These are phyloP conservation scores for Zingel zingel DNA, from an alignment of 2,113 vertebrate species.

Conservation along the genomic window DNA sequence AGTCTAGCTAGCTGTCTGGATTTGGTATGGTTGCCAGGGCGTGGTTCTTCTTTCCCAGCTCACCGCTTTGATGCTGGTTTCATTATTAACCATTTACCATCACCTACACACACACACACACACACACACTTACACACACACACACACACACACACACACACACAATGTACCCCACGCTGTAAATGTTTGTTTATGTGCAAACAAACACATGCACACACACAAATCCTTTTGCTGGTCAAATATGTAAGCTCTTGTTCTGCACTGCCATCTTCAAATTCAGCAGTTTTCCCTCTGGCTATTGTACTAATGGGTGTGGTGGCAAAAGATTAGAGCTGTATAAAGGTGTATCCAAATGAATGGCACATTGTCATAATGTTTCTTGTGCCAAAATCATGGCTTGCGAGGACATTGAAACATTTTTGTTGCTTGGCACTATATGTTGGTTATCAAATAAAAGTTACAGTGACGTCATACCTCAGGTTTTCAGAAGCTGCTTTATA, in stretches of 20 bases:
- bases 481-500: neutral
- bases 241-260: neutral
- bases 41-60: constrained; percentile 27
- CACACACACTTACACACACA: neutral
- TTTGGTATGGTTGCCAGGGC: constrained; percentile 22
- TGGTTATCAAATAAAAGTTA: no score
- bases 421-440: no score
- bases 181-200: neutral
- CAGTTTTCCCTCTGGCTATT: constrained; percentile 52
- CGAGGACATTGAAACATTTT: no score
- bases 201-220: neutral
- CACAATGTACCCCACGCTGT: neutral
- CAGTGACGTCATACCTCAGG: neutral
- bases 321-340: constrained; percentile 12
- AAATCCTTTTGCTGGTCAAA: neutral
- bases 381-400: neutral
- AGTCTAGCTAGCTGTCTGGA: neutral
- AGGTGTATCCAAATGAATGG: constrained; percentile 12
- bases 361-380: neutral
- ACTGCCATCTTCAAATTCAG: constrained; percentile 26
- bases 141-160: neutral
- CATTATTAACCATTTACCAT: neutral
- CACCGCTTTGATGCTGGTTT: constrained; percentile 6
- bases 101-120: neutral
- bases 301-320: constrained; percentile 57